phyloP scores from a whole-genome alignment of 35 echinoderm and acorn worm genomes.

The Anneissia japonica region DNA sequence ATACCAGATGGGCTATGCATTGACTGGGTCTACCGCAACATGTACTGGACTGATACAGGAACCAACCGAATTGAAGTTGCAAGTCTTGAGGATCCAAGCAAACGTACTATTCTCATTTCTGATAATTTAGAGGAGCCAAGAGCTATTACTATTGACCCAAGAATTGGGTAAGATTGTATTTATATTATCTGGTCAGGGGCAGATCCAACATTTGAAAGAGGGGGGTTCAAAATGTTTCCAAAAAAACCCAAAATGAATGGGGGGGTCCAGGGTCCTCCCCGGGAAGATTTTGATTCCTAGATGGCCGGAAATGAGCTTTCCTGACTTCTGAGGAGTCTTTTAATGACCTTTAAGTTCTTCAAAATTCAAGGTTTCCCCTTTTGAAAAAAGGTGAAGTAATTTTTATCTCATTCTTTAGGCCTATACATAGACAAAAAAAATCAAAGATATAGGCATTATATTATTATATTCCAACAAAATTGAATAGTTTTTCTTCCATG shows the following conservation, averaged over 20 bases:
- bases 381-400: too few relatives aligned
- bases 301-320: background rate
- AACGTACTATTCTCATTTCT: slow-evolving; percentile 37
- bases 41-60: slow-evolving; percentile 75
- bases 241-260: background rate
- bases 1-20: slow-evolving; percentile 57
- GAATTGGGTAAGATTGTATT: slow-evolving; percentile 43
- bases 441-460: too few relatives aligned
- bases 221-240: background rate
- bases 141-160: slow-evolving; percentile 37
- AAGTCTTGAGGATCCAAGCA: slow-evolving; percentile 35
- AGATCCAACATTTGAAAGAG: background rate
- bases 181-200: background rate
- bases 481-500: too few relatives aligned
- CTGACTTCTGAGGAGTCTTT: too few relatives aligned
- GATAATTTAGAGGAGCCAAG: slow-evolving; percentile 47
- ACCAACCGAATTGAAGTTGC: slow-evolving; percentile 40
- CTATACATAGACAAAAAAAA: too few relatives aligned
- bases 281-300: background rate
- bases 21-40: slow-evolving; percentile 30
- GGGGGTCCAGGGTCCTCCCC: background rate
- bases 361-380: too few relatives aligned
- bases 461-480: too few relatives aligned
- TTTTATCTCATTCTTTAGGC: too few relatives aligned
- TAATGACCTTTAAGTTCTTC: too few relatives aligned